Evolutionary conservation across 2,888 invertebrate species (phyloP).

Genomic region (Clunio marinus): DNA sequence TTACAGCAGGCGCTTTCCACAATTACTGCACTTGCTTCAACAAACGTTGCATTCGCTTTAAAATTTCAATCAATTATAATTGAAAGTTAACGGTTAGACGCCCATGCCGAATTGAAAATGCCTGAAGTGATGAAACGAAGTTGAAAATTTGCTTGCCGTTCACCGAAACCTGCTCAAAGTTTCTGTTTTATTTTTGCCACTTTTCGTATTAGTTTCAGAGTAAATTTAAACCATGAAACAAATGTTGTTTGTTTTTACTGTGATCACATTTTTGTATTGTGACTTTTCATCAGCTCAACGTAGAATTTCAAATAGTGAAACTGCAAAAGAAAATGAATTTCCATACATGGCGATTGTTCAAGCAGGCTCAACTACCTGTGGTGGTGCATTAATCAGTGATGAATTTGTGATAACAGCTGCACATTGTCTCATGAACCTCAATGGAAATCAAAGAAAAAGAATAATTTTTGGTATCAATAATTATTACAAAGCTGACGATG

Average conservation of each 20-base stretch:
- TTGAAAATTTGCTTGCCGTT: not conserved
- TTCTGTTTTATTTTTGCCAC: not conserved
- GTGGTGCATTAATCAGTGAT: not conserved
- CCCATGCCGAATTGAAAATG: constrained; percentile 23
- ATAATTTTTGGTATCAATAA: constrained; percentile 49
- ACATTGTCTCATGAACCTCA: constrained; percentile 47
- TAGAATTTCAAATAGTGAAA: not conserved
- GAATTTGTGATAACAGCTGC: constrained; percentile 50
- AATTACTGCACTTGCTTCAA: no score
- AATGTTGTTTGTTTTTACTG: not conserved
- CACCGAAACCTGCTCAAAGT: no score
- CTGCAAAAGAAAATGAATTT: constrained; percentile 18
- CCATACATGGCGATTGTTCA: constrained; percentile 5
- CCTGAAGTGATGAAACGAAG: not conserved
- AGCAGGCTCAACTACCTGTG: not conserved
- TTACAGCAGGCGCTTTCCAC: no score
- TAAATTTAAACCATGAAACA: no score
- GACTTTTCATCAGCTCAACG: not conserved
- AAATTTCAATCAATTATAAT: constrained; percentile 26
- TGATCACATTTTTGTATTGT: not conserved
- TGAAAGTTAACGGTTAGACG: constrained; percentile 26
- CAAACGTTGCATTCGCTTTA: not conserved
- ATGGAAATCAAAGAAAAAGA: constrained; percentile 41
- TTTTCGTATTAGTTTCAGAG: no score
- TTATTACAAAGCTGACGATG: constrained; percentile 45